phyloP scores from a whole-genome alignment of 92 coral and sea anemone species.

The Epizoanthus stellaris region DNA sequence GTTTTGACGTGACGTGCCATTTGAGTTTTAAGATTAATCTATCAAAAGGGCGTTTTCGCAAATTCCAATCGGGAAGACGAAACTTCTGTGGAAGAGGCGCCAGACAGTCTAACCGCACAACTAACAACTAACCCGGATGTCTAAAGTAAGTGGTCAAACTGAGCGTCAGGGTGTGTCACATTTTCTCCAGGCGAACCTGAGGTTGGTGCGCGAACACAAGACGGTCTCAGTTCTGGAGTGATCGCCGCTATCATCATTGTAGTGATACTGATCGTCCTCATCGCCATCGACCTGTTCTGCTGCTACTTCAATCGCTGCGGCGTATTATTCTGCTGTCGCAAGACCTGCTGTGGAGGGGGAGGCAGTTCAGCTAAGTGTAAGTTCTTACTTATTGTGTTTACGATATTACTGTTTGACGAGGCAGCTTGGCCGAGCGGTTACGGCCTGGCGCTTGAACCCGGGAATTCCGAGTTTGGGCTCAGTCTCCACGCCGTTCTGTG shows the following conservation, averaged over 20 bases:
- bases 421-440: slow-evolving; percentile 3
- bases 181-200: slow-evolving; percentile 46
- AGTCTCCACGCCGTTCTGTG: too few relatives aligned
- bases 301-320: slow-evolving; percentile 98
- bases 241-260: slow-evolving; percentile 94
- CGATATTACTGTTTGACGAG: too few relatives aligned
- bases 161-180: slow-evolving; percentile 33
- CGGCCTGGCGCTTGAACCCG: too few relatives aligned
- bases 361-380: slow-evolving; percentile 25
- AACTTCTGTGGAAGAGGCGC: too few relatives aligned
- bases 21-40: too few relatives aligned
- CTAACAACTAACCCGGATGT: slow-evolving; percentile 36
- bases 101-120: not conserved
- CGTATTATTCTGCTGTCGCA: slow-evolving; percentile 76
- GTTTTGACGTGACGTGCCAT: too few relatives aligned
- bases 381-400: not conserved
- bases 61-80: too few relatives aligned
- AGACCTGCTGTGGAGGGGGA: slow-evolving; percentile 63
- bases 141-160: not conserved
- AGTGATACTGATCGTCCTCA: slow-evolving; percentile 82
- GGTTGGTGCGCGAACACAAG: slow-evolving; percentile 52
- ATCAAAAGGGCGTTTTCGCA: too few relatives aligned
- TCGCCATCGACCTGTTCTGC: slow-evolving; percentile 92
- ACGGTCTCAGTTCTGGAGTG: slow-evolving; percentile 85
- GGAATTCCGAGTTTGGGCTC: too few relatives aligned